phyloP scores from a whole-genome alignment of 2,113 vertebrate species.

The Delphinus delphis region DNA sequence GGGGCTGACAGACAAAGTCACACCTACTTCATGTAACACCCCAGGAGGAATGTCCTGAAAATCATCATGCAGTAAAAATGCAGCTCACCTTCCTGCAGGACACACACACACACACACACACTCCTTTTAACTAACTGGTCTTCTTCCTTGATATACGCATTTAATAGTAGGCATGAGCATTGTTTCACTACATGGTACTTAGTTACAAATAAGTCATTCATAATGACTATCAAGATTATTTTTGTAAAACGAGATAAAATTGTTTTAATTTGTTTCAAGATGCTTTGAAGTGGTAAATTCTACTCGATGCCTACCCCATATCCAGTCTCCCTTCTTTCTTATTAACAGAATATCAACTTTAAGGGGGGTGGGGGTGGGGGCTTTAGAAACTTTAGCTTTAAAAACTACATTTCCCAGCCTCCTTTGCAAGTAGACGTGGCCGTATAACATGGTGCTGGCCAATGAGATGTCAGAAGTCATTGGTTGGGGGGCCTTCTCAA shows the following conservation, averaged over 20 bases:
- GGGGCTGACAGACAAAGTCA: not conserved
- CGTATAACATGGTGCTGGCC: not conserved
- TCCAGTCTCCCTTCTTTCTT: not conserved
- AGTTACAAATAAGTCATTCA: not conserved
- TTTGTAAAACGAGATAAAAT: not conserved
- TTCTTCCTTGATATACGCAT: not conserved
- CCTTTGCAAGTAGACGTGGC: not conserved
- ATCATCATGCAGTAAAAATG: rapidly evolving
- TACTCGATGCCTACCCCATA: not conserved
- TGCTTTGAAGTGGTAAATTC: not conserved
- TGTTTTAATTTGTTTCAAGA: not conserved
- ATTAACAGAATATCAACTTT: not conserved
- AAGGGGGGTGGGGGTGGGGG: not conserved
- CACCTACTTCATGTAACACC: not conserved
- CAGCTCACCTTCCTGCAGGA: not conserved
- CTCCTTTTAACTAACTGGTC: not conserved
- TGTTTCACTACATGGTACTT: not conserved
- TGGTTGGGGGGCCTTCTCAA: not conserved
- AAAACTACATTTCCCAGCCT: constrained; percentile 26
- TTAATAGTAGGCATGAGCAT: not conserved
- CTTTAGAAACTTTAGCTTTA: not conserved
- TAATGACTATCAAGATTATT: not conserved
- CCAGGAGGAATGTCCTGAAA: not conserved
- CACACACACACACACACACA: too few relatives aligned
- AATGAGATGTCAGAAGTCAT: not conserved